phyloP scores from a whole-genome alignment of 2,888 invertebrate genomes.

The Athalia circularis region DNA sequence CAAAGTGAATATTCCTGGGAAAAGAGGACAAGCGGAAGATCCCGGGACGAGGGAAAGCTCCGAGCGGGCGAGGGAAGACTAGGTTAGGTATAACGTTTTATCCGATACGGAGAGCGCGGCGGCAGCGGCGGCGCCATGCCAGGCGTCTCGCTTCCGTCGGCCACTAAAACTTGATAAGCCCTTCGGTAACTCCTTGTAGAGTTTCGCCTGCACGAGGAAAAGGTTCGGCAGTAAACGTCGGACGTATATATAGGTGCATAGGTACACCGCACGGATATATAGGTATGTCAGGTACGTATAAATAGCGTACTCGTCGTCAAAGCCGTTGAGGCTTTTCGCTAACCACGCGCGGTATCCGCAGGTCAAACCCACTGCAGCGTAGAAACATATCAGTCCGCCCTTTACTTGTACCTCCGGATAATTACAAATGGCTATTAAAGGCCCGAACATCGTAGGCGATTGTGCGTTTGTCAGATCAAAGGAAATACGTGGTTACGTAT shows the following conservation, averaged over 20 bases:
- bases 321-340: slow-evolving; percentile 37
- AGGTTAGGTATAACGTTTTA: slow-evolving; percentile 25
- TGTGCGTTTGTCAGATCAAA: slow-evolving; percentile 37
- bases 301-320: slow-evolving; percentile 2
- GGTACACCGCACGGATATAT: too few relatives aligned
- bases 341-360: not conserved
- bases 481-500: not conserved
- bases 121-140: slow-evolving; percentile 23
- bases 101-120: slow-evolving; percentile 1
- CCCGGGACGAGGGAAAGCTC: slow-evolving; percentile 7
- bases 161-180: slow-evolving; percentile 45
- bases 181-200: slow-evolving; percentile 39
- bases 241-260: not conserved
- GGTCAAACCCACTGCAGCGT: too few relatives aligned
- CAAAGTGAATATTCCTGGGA: slow-evolving; percentile 26
- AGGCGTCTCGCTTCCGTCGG: slow-evolving; percentile 38
- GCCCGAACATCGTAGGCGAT: slow-evolving; percentile 22
- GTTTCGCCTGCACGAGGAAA: slow-evolving; percentile 20
- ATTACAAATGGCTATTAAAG: slow-evolving; percentile 28
- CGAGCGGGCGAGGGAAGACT: not conserved
- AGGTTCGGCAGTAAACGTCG: not conserved
- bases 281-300: too few relatives aligned
- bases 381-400: too few relatives aligned
- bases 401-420: slow-evolving; percentile 13
- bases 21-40: not conserved